phyloP scores from a whole-genome alignment of 2,113 vertebrate genomes.

The Spermophilus dauricus region DNA sequence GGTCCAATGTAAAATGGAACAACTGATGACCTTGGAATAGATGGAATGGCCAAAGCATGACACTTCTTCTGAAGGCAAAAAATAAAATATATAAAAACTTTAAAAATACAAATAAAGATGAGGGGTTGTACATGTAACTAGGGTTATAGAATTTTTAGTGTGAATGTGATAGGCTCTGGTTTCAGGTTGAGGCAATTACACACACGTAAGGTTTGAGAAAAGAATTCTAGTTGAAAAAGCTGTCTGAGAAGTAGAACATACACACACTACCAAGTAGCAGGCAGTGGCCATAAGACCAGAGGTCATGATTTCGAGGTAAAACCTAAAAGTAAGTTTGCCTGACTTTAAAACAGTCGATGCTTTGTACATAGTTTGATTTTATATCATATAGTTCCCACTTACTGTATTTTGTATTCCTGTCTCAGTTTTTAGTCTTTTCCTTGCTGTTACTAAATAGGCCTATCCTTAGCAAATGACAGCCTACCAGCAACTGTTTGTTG shows the following conservation, averaged over 20 bases:
- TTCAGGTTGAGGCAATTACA: background rate
- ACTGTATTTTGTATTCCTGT: background rate
- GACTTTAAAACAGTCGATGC: slow-evolving; percentile 1
- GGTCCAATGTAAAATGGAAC: background rate
- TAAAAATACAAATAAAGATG: background rate
- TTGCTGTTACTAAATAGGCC: background rate
- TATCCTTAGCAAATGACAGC: slow-evolving; percentile 30
- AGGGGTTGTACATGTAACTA: background rate
- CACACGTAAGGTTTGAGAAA: background rate
- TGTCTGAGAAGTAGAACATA: background rate
- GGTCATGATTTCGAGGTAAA: slow-evolving; percentile 15
- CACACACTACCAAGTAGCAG: background rate
- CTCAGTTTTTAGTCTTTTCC: slow-evolving; percentile 29
- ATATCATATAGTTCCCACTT: background rate
- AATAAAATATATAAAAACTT: background rate
- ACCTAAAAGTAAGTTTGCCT: background rate
- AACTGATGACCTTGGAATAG: background rate
- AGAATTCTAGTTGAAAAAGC: background rate
- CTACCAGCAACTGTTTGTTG: background rate
- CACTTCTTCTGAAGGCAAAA: background rate
- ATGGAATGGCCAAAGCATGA: background rate
- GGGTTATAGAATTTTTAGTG: background rate
- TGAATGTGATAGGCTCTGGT: background rate
- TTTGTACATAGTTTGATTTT: background rate
- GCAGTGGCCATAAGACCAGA: background rate